These are phyloP conservation scores for Smittia sp. DNA, from an alignment of 2,888 invertebrate genomes.

Conservation along the genomic window DNA sequence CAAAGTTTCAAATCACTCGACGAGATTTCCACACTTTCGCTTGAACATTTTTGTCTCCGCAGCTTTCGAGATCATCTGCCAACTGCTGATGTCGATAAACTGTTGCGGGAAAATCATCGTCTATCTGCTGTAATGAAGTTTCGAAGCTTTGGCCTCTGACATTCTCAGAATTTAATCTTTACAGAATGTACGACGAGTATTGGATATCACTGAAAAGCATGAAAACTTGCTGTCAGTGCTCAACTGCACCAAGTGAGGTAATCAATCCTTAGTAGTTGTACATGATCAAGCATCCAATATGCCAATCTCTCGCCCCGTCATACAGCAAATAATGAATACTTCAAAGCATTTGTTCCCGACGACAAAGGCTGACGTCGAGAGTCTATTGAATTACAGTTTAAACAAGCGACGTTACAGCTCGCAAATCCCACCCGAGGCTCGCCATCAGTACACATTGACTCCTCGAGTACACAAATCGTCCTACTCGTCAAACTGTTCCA, in stretches of 20 bases:
- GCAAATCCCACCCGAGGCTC: constrained; percentile 1
- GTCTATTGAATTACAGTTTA: constrained; percentile 14
- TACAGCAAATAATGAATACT: background rate
- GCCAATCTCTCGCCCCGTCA: background rate
- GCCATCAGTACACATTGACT: background rate
- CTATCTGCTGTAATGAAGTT: constrained; percentile 2
- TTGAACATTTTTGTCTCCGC: background rate
- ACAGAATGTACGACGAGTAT: constrained; percentile 13
- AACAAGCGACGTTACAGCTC: background rate
- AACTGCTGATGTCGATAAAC: background rate
- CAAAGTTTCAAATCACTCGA: too few relatives aligned
- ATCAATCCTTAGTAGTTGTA: background rate
- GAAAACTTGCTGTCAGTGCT: background rate
- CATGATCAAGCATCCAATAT: background rate
- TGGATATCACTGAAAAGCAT: background rate
- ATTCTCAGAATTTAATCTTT: too few relatives aligned
- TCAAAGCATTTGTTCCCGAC: constrained; percentile 12
- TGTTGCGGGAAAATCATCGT: background rate
- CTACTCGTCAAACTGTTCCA: background rate
- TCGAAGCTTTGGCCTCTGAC: too few relatives aligned
- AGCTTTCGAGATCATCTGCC: background rate
- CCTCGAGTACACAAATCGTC: background rate
- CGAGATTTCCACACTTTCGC: too few relatives aligned
- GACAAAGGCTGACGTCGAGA: background rate
- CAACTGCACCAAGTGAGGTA: background rate